These are phyloP conservation scores for Lytechinus pictus DNA, from an alignment of 35 echinoderm and acorn worm genomes.

Conservation along the genomic window DNA sequence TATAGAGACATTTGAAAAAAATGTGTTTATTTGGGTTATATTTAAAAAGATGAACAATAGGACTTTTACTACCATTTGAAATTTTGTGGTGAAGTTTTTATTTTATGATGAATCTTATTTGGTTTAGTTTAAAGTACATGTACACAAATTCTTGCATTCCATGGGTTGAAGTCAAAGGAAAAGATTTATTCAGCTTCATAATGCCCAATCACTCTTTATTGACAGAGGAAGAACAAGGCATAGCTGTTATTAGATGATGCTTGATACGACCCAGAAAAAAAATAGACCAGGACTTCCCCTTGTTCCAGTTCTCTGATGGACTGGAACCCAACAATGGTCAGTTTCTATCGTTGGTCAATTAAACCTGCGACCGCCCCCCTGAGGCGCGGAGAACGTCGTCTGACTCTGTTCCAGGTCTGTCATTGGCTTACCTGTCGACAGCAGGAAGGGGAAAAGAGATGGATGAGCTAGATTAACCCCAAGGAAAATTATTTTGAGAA, in stretches of 20 bases:
- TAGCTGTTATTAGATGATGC: conserved; percentile 3
- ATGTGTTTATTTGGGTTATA: no score
- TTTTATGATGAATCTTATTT: neutral
- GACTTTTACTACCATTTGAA: no score
- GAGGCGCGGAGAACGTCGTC: neutral
- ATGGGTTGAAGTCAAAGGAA: neutral
- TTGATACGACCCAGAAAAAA: neutral
- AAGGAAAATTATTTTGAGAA: conserved; percentile 3
- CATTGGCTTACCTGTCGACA: neutral
- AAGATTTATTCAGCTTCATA: neutral
- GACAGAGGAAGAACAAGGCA: neutral
- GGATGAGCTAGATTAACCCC: neutral
- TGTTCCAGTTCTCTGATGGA: conserved; percentile 1
- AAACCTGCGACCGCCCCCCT: neutral
- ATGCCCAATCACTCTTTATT: neutral
- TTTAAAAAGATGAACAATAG: no score
- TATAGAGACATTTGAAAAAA: no score
- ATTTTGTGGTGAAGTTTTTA: no score
- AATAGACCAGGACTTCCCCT: neutral
- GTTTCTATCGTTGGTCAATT: neutral
- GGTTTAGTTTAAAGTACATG: neutral
- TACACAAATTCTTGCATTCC: neutral
- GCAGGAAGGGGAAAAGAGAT: neutral
- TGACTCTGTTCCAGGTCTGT: neutral
- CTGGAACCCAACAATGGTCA: neutral